Conservation (phyloP, 2,888 invertebrate genomes). For the Galerucella calmariensis region DNA sequence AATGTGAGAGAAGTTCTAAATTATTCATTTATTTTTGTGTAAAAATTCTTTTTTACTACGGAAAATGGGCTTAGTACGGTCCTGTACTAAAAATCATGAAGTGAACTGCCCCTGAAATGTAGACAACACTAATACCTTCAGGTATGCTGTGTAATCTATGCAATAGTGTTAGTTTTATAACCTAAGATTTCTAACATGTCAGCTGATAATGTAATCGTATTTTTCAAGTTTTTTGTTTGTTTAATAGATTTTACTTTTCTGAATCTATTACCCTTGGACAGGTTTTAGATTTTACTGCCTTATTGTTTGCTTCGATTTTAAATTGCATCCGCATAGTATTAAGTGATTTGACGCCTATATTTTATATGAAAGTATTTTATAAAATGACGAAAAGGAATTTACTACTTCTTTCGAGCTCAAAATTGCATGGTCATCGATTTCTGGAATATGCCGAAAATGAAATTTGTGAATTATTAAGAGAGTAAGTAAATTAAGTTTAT, state of each 20-base stretch:
- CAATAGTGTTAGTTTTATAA: background rate
- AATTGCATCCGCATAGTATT: background rate
- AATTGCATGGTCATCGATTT: constrained; percentile 73
- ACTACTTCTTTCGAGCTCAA: constrained; percentile 77
- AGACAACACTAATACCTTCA: background rate
- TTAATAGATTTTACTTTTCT: no score
- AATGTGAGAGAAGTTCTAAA: background rate
- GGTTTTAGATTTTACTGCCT: background rate
- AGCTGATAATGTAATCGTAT: background rate
- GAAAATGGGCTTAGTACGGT: background rate
- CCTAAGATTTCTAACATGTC: background rate
- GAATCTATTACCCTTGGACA: no score
- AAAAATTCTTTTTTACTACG: no score
- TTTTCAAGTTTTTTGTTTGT: background rate
- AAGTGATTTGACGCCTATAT: background rate
- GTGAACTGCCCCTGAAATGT: background rate
- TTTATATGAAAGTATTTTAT: background rate
- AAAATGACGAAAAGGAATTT: constrained; percentile 64
- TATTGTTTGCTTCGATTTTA: background rate
- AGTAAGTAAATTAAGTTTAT: constrained; percentile 53
- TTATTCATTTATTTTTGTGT: background rate
- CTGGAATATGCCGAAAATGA: constrained; percentile 76
- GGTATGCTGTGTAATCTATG: background rate
- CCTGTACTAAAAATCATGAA: background rate
- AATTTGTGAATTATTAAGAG: constrained; percentile 73